Conservation (phyloP, 2,113 vertebrate species). For the Perca fluviatilis region DNA sequence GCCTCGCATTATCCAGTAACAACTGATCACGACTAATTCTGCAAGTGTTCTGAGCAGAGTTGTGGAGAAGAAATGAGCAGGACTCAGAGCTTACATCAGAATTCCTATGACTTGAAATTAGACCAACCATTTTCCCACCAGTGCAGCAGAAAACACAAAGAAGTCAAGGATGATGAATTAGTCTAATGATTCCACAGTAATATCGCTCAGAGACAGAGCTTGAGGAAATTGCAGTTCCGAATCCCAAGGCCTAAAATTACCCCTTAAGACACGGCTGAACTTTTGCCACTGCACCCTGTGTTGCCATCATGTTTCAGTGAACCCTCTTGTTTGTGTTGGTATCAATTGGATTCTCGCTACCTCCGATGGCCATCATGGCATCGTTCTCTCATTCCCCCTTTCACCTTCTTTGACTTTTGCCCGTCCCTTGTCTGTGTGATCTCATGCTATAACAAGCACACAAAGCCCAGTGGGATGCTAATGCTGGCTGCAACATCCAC, state of each 20-base stretch:
- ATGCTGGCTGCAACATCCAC: constrained; percentile 59
- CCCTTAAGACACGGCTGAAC: constrained; percentile 75
- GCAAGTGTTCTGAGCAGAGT: constrained; percentile 41
- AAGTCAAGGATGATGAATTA: constrained; percentile 82
- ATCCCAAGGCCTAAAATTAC: constrained; percentile 73
- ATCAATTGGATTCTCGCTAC: constrained; percentile 45
- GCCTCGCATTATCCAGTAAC: constrained; percentile 38
- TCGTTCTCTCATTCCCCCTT: constrained; percentile 44
- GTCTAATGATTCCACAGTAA: constrained; percentile 81
- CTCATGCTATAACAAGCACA: constrained; percentile 82
- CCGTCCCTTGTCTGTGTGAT: constrained; percentile 74
- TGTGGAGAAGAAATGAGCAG: constrained; percentile 49
- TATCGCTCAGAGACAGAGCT: constrained; percentile 76
- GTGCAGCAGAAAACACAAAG: constrained; percentile 74
- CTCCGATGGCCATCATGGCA: constrained; percentile 33
- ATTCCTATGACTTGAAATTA: constrained; percentile 79
- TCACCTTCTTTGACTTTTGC: constrained; percentile 59
- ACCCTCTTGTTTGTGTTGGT: constrained; percentile 54
- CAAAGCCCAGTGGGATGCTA: constrained; percentile 74
- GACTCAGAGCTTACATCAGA: constrained; percentile 62
- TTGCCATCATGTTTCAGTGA: constrained; percentile 65
- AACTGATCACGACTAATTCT: constrained; percentile 58
- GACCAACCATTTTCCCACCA: constrained; percentile 61
- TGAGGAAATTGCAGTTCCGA: constrained; percentile 79
- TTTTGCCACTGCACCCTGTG: constrained; percentile 66